Evolutionary conservation across 2,113 vertebrate genomes (phyloP).

Genomic region (Bujurquina vittata): DNA sequence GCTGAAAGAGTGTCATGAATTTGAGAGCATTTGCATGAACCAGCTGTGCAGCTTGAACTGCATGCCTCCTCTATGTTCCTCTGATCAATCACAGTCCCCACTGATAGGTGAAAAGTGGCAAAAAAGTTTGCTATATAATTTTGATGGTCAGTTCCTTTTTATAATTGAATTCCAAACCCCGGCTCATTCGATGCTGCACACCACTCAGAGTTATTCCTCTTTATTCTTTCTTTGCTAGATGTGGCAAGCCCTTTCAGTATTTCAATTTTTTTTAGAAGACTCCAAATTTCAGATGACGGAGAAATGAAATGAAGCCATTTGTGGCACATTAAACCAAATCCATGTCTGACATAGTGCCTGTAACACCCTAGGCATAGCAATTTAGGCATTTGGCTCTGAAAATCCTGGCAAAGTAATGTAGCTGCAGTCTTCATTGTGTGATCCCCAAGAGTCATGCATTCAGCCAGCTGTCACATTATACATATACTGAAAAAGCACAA

Average conservation of each 20-base stretch:
- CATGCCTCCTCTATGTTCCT: neutral
- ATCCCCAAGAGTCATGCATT: slow-evolving; percentile 12
- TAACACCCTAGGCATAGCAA: slow-evolving; percentile 31
- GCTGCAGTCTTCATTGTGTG: neutral
- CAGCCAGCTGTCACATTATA: slow-evolving; percentile 19
- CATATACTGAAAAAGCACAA: neutral
- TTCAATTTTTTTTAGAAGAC: slow-evolving; percentile 30
- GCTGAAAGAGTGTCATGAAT: neutral
- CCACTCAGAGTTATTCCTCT: slow-evolving; percentile 17
- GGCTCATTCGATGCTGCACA: neutral
- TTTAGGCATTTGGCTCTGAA: slow-evolving; percentile 32
- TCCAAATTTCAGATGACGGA: slow-evolving; percentile 31
- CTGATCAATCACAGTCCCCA: neutral
- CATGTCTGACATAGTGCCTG: slow-evolving; percentile 35
- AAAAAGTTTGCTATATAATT: slow-evolving; percentile 3
- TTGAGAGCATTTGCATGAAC: neutral
- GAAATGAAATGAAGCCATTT: slow-evolving; percentile 43
- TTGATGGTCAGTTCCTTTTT: neutral
- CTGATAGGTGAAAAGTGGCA: neutral
- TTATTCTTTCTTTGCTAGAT: slow-evolving; percentile 14
- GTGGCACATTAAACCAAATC: slow-evolving; percentile 54
- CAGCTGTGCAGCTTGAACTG: neutral
- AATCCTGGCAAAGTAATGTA: slow-evolving; percentile 18
- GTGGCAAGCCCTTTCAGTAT: slow-evolving; percentile 33
- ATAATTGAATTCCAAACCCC: slow-evolving; percentile 40